Base-by-base conservation (phyloP, 2,113 vertebrate species). In the Hiodon tergisus region DNA sequence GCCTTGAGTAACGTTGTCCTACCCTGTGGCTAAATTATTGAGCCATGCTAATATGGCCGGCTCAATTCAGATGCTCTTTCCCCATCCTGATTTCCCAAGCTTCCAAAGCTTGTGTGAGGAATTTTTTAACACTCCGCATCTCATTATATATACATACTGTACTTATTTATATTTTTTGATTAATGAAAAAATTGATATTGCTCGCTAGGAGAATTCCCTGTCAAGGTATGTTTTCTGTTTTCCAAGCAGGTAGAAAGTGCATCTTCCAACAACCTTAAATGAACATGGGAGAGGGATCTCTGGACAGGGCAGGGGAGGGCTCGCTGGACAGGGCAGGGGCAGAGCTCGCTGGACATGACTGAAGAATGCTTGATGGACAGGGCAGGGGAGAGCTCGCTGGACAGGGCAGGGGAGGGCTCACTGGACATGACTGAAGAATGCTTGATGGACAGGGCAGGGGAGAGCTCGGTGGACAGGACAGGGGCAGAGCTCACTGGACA, bases 21-120 rank as follows among this genome's bases (percentile, higher is more conserved):
- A 85, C 88, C 90, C 88, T 81, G 86, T 75, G 88, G 90, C 89
- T 88, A 89, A 84, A 88, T 86, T 89, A 89, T 88, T 90, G 87
- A 89, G 86, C 88, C 83, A 88, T 90, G 87, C 88, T 89, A 91
- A 91, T 88, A 87, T 89, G 82, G 73, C 81, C 17, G 78, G 69
- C 85, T 83, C 83, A 13, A 83, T 85, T 89, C 86, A 87, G 89
- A 89, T 87, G 88, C 86, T 87, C 85, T 74, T 84, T 84, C 85
- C 84, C 85, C 81, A 86, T 83, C 86, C 81, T 79, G 80, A 79
- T 89, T 86, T 77, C 60, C 78, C 68, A 78, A 69, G 55, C 79
- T 65, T 70, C 72, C 67, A 82, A 71, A 48, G 46, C 54, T 69
- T 53, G 66, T 4, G 9, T 47, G 31, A 31, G 31, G 31, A 2